Evolutionary conservation across 1,140 invertebrate species (phyloP).

Genomic region (Chrysomallon squamiferum): DNA sequence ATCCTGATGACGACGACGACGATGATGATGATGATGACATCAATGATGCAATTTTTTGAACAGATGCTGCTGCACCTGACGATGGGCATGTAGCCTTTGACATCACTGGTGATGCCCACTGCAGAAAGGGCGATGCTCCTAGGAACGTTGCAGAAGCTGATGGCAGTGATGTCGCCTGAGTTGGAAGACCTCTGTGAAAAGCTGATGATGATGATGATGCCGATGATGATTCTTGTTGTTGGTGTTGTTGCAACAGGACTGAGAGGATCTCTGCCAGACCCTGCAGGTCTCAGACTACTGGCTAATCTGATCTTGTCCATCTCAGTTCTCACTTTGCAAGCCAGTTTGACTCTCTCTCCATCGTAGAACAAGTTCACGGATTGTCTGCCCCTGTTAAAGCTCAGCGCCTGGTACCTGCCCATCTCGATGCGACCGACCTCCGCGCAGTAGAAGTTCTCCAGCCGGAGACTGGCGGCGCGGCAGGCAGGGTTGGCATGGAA

Average conservation of each 20-base stretch:
- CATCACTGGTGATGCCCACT: no score
- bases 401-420: constrained; percentile 29
- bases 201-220: constrained; percentile 12
- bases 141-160: no score
- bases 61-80: neutral
- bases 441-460: constrained; percentile 25
- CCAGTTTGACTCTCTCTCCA: constrained; percentile 25
- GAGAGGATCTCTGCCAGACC: no score
- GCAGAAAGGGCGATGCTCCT: no score
- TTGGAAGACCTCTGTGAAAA: no score
- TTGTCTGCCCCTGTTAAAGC: constrained; percentile 12
- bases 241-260: no score
- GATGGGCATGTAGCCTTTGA: constrained; percentile 5
- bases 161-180: no score
- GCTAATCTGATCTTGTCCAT: constrained; percentile 11
- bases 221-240: neutral
- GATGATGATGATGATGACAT: constrained; percentile 19
- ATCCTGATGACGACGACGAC: constrained; percentile 22
- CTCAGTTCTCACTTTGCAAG: constrained; percentile 10
- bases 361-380: constrained; percentile 32
- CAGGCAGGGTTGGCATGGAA: constrained; percentile 19
- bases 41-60: constrained; percentile 8
- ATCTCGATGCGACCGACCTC: constrained; percentile 28
- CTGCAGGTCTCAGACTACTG: no score
- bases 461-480: constrained; percentile 17